Percentiles rank a stretch among this genome's conserved stretches.
phyloP scores from a whole-genome alignment of 1,140 invertebrate genomes.

The Scaptomyza graminum region DNA sequence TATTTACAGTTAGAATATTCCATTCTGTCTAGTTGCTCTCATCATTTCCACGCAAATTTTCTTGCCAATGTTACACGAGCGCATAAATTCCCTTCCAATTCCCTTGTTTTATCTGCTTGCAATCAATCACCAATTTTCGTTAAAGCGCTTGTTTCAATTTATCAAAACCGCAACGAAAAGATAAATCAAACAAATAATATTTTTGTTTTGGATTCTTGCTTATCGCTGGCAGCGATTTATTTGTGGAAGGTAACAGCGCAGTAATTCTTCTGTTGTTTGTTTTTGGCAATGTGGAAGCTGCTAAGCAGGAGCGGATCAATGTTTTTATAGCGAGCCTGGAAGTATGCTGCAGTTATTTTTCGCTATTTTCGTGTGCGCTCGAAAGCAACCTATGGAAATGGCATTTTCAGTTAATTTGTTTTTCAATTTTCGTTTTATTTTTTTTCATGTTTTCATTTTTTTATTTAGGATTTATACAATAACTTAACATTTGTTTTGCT shows the following conservation, averaged over 20 bases:
- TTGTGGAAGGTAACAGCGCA: conserved; percentile 46
- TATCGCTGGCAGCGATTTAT: conserved; percentile 10
- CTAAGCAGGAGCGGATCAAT: no score
- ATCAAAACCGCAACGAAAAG: background rate
- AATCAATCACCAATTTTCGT: background rate
- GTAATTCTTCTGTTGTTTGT: conserved; percentile 5
- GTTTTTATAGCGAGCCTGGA: background rate
- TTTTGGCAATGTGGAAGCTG: background rate
- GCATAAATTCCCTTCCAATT: no score
- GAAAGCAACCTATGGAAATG: conserved; percentile 28
- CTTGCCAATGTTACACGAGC: no score
- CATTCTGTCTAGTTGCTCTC: no score
- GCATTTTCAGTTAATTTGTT: conserved; percentile 30
- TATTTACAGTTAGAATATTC: no score
- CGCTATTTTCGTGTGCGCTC: background rate
- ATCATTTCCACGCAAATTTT: no score
- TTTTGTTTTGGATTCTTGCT: background rate
- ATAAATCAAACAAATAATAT: conserved; percentile 34
- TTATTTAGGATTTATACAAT: conserved; percentile 78
- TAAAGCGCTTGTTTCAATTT: background rate
- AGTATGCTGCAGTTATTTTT: background rate
- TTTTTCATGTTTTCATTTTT: conserved; percentile 15
- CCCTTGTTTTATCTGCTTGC: no score
- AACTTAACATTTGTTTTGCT: conserved; percentile 75
- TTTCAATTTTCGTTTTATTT: conserved; percentile 26